Evolutionary conservation across 2,888 invertebrate genomes (phyloP), one percentile per base, ranked within the genome.

Genomic region (Troides helena): DNA sequence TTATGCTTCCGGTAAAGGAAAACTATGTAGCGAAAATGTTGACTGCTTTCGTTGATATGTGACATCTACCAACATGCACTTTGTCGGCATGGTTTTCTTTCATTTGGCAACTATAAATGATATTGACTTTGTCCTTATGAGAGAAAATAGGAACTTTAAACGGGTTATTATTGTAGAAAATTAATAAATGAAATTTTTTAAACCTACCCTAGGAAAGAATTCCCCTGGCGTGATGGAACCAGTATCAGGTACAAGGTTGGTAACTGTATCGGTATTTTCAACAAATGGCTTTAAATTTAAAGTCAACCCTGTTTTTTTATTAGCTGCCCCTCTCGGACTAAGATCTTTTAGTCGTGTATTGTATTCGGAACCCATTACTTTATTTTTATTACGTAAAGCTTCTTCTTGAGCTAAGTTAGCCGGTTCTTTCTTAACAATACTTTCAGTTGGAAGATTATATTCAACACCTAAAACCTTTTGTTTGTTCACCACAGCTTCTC

Each of bases 401-500:
- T 91, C 88, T 74, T 88, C 88, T 68, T 89, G 89, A 1, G 90
- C 90, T 1, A 82, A 72, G 74, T 89, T 92, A 0, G 81, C 80
- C 1, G 86, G 86, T 63, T 86, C 85, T 25, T 81, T 86, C 67
- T 77, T 81, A 30, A 70, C 62, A 18, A 73, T 14, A 18, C 71
- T 70, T 72, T 82, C 81, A 0, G 78, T 58, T 7, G 91, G 89
- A 3, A 93, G 81, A 67, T 93, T 94, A 73, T 94, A 95, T 80
- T 95, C 95, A 0, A 94, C 93, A 5, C 93, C 92, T 69, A 95
- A 80, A 1, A 95, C 90, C 82, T 93, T 95, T 25, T 94, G 78
- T 81, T 94, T 95, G 76, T 95, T 95, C 65, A 88, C 82, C 72
- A 95, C 85, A 0, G 95, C 95, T 69, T 94, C 94, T 18, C 92